Base-by-base conservation (phyloP, 1,140 invertebrate species). In the Arion vulgaris region DNA sequence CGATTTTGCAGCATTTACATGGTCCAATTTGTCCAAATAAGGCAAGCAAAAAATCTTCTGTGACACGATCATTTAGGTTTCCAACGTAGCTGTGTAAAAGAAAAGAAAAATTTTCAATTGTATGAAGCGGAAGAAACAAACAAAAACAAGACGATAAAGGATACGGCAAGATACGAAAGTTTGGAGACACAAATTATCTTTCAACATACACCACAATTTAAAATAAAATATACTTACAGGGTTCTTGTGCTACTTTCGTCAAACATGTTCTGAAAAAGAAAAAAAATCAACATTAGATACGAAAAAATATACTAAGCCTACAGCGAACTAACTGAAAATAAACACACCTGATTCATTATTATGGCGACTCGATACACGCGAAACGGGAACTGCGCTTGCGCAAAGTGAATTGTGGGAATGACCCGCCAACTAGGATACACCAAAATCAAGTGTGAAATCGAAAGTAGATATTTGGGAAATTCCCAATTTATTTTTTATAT, bases 1-100 rank as follows among this genome's bases (percentile, higher is more conserved):
- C 99, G 83, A 99, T 98, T 95, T 99, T 99, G 93, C 98, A 99
- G 88, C 97, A 97, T 93, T 98, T 98, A 71, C 99, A 96, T 84
- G 95, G 95, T 83, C 98, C 98, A 92, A 99, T 98, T 94, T 98
- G 97, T 85, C 96, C 95, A 93, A 99, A 99, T 79, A 99, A 94
- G 75, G 97, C 95, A 93, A 96, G 95, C 87, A 99, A 94, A 87
- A 99, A 95, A 90, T 98, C 97, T 94, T 99, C 98, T 87, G 96
- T 96, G 84, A 99, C 97, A 88, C 95, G 94, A 84, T 94, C 94
- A 94, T 99, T 97, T 89, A 99, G 95, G 94, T 99, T 99, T 90
- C 98, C 98, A 91, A 99, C 98, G 94, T 99, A 99, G 83, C 94
- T 95, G 85, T 36, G 90, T 89, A 87, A 82, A 77, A 81, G 86